A percentile compares a stretch with the other conserved stretches of the same genome.
Conservation (phyloP, 2,797 vertebrate genomes). For the Sebastes hubbsi region DNA sequence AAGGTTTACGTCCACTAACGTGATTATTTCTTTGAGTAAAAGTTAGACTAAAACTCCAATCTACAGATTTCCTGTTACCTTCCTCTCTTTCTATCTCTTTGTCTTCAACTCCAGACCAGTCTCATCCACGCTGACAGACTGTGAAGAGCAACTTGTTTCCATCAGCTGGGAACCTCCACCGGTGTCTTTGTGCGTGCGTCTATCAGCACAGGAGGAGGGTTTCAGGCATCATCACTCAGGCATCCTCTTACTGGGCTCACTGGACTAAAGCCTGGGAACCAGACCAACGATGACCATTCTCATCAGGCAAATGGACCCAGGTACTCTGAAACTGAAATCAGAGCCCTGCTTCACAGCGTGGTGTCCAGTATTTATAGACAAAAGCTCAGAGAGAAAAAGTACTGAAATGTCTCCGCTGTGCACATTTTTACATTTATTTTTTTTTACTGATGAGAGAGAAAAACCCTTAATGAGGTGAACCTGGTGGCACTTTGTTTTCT, state of each 20-base stretch:
- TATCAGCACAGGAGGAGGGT: conserved; percentile 67
- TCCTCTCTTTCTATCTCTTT: neutral
- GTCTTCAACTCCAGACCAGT: neutral
- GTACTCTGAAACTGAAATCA: conserved; percentile 38
- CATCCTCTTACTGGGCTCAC: conserved; percentile 49
- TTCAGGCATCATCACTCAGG: conserved; percentile 53
- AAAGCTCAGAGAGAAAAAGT: neutral
- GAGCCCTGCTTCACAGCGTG: conserved; percentile 26
- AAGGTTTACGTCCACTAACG: neutral
- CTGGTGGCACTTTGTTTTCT: neutral
- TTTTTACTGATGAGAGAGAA: neutral
- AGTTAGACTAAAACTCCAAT: neutral
- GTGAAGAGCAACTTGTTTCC: conserved; percentile 9
- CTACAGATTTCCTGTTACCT: neutral
- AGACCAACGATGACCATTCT: conserved; percentile 31
- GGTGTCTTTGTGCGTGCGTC: conserved; percentile 58
- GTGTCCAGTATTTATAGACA: conserved; percentile 18
- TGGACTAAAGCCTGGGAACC: conserved; percentile 56
- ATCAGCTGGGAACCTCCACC: conserved; percentile 38
- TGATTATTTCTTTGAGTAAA: neutral
- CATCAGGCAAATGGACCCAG: conserved; percentile 36
- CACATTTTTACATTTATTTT: neutral
- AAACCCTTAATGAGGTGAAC: neutral
- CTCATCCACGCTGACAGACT: conserved; percentile 1
- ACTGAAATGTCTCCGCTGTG: neutral